These are phyloP conservation scores for Sparus aurata DNA, from an alignment of 2,797 vertebrate genomes.

Conservation along the genomic window DNA sequence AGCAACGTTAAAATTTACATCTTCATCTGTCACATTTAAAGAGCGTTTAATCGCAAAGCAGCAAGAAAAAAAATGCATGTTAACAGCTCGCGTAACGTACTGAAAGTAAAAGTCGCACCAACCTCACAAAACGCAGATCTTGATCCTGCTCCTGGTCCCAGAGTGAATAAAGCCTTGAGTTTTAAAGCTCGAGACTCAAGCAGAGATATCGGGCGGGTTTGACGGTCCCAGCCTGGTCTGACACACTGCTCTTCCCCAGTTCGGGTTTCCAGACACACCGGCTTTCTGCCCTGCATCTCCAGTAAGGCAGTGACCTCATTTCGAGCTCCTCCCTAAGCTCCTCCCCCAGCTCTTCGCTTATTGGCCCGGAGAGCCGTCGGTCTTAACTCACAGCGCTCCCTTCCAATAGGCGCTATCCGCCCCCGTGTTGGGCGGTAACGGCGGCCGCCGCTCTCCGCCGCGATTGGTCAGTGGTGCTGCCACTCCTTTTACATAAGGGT, in stretches of 20 bases:
- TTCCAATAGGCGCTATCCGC: constrained; percentile 22
- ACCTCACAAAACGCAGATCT: constrained; percentile 56
- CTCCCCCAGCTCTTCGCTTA: constrained; percentile 29
- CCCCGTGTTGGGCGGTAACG: neutral
- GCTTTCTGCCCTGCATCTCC: constrained; percentile 59
- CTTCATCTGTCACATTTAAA: neutral
- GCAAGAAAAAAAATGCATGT: neutral
- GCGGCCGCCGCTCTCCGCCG: neutral
- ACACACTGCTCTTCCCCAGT: constrained; percentile 22
- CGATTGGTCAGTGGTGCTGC: constrained; percentile 55
- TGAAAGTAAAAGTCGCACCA: constrained; percentile 44
- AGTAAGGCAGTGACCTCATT: constrained; percentile 79
- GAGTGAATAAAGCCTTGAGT: neutral
- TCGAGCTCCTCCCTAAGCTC: constrained; percentile 28
- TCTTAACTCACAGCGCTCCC: rapidly evolving
- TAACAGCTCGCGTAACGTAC: neutral
- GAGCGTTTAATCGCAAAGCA: neutral
- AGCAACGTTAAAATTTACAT: rapidly evolving
- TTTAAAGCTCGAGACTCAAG: neutral
- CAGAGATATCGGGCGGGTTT: rapidly evolving
- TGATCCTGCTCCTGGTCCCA: neutral
- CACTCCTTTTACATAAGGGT: constrained; percentile 84
- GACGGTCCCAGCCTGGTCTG: neutral
- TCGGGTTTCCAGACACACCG: constrained; percentile 38
- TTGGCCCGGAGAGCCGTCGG: constrained; percentile 41